phyloP scores from a whole-genome alignment of 2,888 invertebrate genomes.

The Pandemis cinnamomeana region DNA sequence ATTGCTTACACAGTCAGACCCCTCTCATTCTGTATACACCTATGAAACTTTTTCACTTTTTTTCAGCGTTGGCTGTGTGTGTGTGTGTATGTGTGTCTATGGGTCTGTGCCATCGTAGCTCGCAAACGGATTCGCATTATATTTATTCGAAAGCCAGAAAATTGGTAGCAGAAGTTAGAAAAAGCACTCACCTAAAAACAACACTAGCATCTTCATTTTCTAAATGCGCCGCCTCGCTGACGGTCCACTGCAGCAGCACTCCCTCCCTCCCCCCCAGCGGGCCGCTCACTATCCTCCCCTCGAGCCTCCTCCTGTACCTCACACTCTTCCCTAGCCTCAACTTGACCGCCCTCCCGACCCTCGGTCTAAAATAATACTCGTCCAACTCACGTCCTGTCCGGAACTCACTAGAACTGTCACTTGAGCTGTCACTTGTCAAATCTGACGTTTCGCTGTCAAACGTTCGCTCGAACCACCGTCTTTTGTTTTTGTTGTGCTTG shows the following conservation, averaged over 20 bases:
- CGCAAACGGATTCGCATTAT: too few species aligned
- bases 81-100: too few species aligned
- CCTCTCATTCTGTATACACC: too few species aligned
- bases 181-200: constrained; percentile 77
- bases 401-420: constrained; percentile 20
- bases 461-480: constrained; percentile 46
- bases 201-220: constrained; percentile 71
- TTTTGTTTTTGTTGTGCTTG: constrained; percentile 58
- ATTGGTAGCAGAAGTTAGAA: constrained; percentile 5
- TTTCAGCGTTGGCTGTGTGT: too few species aligned
- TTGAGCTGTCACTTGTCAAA: constrained; percentile 12
- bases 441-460: constrained; percentile 8
- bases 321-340: constrained; percentile 52
- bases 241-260: constrained; percentile 72
- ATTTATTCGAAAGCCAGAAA: not conserved
- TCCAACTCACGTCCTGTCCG: constrained; percentile 52
- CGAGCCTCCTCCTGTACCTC: constrained; percentile 62
- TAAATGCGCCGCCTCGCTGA: constrained; percentile 69
- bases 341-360: constrained; percentile 63
- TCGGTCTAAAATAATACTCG: constrained; percentile 72
- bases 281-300: constrained; percentile 70
- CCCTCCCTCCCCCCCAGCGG: constrained; percentile 59
- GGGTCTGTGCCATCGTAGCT: too few species aligned
- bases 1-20: too few species aligned
- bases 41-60: too few species aligned